These are phyloP conservation scores for Nicator chloris DNA, from an alignment of 2,113 vertebrate species.

Conservation along the genomic window DNA sequence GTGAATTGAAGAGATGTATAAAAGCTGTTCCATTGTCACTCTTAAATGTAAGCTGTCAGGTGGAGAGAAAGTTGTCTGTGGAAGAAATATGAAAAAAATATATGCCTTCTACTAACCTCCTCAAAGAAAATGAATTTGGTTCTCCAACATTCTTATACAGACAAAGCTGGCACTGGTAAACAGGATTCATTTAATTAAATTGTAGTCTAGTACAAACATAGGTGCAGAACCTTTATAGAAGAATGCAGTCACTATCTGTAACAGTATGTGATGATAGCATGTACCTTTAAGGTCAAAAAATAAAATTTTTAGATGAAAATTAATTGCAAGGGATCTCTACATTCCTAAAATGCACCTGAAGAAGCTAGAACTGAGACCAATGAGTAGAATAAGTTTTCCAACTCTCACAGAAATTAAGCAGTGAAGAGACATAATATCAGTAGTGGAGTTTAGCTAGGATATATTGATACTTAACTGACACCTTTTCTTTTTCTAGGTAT, in stretches of 20 bases:
- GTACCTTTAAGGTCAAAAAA: neutral
- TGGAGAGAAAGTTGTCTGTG: neutral
- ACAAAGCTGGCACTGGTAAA: neutral
- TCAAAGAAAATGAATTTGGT: neutral
- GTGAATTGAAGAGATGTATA: neutral
- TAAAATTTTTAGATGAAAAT: neutral
- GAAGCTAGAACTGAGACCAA: neutral
- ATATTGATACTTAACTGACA: neutral
- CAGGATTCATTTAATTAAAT: neutral
- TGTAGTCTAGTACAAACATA: neutral
- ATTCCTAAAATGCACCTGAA: neutral
- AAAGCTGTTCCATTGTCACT: neutral
- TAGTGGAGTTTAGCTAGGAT: neutral
- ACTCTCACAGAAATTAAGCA: neutral
- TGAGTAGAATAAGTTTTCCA: neutral
- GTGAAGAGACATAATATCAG: neutral
- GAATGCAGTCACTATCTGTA: neutral
- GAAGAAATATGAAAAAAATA: neutral
- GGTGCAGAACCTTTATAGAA: neutral
- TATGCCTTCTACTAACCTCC: neutral
- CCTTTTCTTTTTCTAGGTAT: neutral
- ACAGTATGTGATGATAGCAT: neutral
- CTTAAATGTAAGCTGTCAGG: neutral
- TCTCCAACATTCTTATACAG: neutral
- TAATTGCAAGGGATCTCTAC: neutral